Conservation (phyloP, 1,140 invertebrate species). For the Pseudomyrmex cubaensis region DNA sequence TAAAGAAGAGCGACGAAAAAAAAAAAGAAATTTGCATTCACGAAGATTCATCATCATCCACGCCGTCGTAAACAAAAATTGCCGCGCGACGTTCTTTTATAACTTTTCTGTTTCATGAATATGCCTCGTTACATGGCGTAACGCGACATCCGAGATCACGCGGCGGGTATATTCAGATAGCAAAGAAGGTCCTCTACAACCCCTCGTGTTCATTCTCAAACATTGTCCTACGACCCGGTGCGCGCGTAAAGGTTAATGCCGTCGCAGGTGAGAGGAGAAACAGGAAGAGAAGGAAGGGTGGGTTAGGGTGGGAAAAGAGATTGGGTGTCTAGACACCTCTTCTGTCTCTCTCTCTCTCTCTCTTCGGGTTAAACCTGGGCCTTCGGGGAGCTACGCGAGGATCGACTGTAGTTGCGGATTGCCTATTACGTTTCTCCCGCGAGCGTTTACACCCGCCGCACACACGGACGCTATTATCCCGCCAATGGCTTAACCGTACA, state of each 20-base stretch:
- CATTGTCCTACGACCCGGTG: constrained; percentile 35
- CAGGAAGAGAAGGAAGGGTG: not conserved
- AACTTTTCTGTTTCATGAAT: not conserved
- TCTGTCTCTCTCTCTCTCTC: too few species aligned
- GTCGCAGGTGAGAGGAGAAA: not conserved
- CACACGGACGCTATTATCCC: constrained; percentile 36
- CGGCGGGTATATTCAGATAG: constrained; percentile 2
- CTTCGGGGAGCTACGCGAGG: constrained; percentile 4
- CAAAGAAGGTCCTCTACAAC: not conserved
- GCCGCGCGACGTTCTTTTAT: not conserved
- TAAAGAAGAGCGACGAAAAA: not conserved
- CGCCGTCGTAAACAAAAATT: not conserved
- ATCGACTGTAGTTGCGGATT: constrained; percentile 31
- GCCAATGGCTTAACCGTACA: constrained; percentile 14
- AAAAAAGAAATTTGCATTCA: constrained; percentile 11
- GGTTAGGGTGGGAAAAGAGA: constrained; percentile 49
- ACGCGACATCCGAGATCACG: not conserved
- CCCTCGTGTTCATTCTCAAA: constrained; percentile 18
- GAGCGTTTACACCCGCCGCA: constrained; percentile 43
- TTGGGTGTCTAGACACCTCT: constrained; percentile 72
- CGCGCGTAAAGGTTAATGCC: constrained; percentile 54
- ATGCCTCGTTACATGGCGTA: not conserved
- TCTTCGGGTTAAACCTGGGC: not conserved
- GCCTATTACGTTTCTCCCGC: constrained; percentile 43
- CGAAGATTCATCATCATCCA: not conserved